Base-by-base conservation (phyloP, 2,888 invertebrate genomes). In the Sclerodermus sp. region DNA sequence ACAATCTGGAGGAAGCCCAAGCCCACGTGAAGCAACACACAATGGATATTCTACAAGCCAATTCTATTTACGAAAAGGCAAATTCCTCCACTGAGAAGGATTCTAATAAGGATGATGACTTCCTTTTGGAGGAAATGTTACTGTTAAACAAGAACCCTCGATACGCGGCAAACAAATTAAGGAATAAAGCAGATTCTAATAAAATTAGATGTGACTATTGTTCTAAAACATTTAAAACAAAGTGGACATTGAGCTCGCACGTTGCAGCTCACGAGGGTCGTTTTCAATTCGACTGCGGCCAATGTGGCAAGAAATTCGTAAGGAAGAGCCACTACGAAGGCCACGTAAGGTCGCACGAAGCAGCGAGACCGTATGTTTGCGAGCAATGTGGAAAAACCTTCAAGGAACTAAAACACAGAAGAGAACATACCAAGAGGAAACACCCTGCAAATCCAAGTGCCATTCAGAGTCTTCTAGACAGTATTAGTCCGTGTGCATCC, bases 311-410 rank as follows among this genome's bases (percentile, higher is more conserved):
- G 42, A 73, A 73, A 49, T 79, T 79, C 42, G 76, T 79, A 0
- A 60, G 79, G 1, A 78, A 79, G 48, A 78, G 77, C 16, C 79
- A 79, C 42, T 79, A 76, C 42, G 76, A 78, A 45, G 72, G 78
- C 0, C 79, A 79, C 46, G 66, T 77, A 12, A 67, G 76, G 6
- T 74, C 77, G 0, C 79, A 79, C 47, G 75, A 78, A 32, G 74
- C 76, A 1, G 71, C 75, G 0, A 59, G 79, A 10, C 79, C 79
- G 0, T 79, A 71, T 46, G 69, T 73, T 1, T 79, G 78, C 54
- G 74, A 78, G 16, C 70, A 73, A 29, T 78, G 79, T 41, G 77
- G 77, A 9, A 71, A 75, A 53, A 72, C 75, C 1, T 79, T 77
- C 53, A 77, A 78, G 47, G 75, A 78, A 51, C 51, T 74, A 8